Evolutionary conservation across 1,140 invertebrate genomes (phyloP).

Genomic region (Drosophila sechellia): DNA sequence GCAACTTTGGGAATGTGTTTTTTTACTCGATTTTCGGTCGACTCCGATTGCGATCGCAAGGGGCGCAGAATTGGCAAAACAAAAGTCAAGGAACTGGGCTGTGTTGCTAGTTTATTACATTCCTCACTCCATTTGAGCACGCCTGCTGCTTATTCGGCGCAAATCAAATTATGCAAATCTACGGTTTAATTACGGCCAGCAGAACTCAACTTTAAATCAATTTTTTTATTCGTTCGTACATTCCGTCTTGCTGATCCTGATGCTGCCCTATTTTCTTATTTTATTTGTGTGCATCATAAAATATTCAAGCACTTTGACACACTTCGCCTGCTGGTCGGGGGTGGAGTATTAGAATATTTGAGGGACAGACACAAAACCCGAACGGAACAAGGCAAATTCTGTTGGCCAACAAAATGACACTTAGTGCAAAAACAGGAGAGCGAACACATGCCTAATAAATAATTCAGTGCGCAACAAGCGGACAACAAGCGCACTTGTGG

Average conservation of each 20-base stretch:
- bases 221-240: constrained; percentile 25
- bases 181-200: constrained; percentile 52
- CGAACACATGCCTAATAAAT: constrained; percentile 81
- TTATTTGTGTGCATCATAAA: constrained; percentile 61
- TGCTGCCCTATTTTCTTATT: constrained; percentile 16
- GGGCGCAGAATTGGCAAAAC: constrained; percentile 37
- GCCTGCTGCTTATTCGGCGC: constrained; percentile 2
- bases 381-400: constrained; percentile 51
- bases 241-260: background rate
- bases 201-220: constrained; percentile 55
- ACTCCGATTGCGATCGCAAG: background rate
- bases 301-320: constrained; percentile 62
- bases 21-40: constrained; percentile 23
- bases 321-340: constrained; percentile 39
- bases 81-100: constrained; percentile 16
- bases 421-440: constrained; percentile 71
- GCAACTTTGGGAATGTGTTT: constrained; percentile 63
- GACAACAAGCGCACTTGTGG: constrained; percentile 74
- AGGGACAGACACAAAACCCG: constrained; percentile 20
- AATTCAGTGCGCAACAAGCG: constrained; percentile 80
- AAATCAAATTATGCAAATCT: constrained; percentile 73
- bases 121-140: constrained; percentile 18
- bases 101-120: constrained; percentile 49
- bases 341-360: background rate
- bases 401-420: constrained; percentile 73